phyloP scores from a whole-genome alignment of 2,888 invertebrate genomes.

The Megastigmus dorsalis region DNA sequence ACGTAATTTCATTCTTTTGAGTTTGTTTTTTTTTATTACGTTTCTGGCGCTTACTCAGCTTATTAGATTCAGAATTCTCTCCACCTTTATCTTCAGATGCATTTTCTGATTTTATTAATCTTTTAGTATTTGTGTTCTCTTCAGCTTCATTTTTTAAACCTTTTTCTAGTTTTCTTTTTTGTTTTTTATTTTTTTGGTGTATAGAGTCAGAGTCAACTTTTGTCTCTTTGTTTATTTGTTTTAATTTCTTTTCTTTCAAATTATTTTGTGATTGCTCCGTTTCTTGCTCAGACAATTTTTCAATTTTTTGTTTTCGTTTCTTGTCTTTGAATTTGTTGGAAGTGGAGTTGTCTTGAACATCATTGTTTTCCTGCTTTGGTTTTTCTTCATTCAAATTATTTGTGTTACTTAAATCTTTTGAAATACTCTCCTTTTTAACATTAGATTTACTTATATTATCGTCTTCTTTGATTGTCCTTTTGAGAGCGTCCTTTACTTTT shows the following conservation, averaged over 20 bases:
- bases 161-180: not conserved
- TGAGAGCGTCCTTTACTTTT: conserved; percentile 22
- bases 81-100: conserved; percentile 11
- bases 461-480: conserved; percentile 1
- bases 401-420: not conserved
- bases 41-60: conserved; percentile 67
- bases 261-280: not conserved
- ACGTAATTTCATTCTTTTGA: conserved; percentile 52
- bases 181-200: not conserved
- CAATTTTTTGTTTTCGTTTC: conserved; percentile 3
- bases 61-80: conserved; percentile 31
- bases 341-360: not conserved
- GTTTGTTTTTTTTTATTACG: conserved; percentile 63
- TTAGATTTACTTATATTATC: not conserved
- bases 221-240: not conserved
- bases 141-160: not conserved
- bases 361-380: conserved; percentile 10
- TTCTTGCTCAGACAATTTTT: not conserved
- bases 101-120: not conserved
- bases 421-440: not conserved
- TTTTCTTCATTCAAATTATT: conserved; percentile 25
- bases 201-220: not conserved
- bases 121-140: too few relatives aligned
- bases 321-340: not conserved
- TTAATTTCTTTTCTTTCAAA: conserved; percentile 4